Evolutionary conservation across 2,888 invertebrate genomes (phyloP), one percentile per base, ranked within the genome.

Genomic region (Pecten maximus): DNA sequence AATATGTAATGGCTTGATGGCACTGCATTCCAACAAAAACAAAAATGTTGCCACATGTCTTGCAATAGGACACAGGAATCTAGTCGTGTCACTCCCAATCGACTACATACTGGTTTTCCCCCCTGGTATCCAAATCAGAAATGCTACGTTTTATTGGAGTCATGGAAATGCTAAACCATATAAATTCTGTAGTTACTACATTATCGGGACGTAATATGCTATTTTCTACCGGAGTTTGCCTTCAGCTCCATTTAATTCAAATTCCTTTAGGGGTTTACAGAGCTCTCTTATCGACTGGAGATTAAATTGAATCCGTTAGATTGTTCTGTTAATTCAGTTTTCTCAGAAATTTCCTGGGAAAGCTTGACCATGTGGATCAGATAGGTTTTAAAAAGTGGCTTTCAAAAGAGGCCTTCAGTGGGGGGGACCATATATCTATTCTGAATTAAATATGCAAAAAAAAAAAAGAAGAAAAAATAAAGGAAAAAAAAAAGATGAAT

Each of bases 281-380:
- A 28, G 74, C 74, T 35, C 23, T 60, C 35, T 74, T 74, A 74
- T 35, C 28, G 74, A 28, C 28, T 2, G 10, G 12, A 74, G 74
- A 74, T 35, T 35, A 74, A 74, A 74, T 74, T 74, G 74, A 74
- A 74, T 28, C 74, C 0, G 74, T 74, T 74, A 74, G 28, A 74
- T 28, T 74, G 10, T 74, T 28, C 74, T 74, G 74, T 74, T 74
- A 74, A 74, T 74, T 74, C 74, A 74, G 28, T 74, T 74, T 74
- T 74, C 74, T 74, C 74, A n/a, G 23, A 54, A 54, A 54, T 35
- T 74, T 28, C 74, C 74, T 74, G 74, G 74, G 74, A 74, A 74
- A 74, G 35, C 74, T 74, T 74, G 74, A 74, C 74, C 74, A 74
- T 74, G 74, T 74, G 74, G 35, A 74, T 74, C 74, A 74, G 74